Evolutionary conservation across 2,113 vertebrate genomes (phyloP).

Genomic region (Microcebus griseorufus): DNA sequence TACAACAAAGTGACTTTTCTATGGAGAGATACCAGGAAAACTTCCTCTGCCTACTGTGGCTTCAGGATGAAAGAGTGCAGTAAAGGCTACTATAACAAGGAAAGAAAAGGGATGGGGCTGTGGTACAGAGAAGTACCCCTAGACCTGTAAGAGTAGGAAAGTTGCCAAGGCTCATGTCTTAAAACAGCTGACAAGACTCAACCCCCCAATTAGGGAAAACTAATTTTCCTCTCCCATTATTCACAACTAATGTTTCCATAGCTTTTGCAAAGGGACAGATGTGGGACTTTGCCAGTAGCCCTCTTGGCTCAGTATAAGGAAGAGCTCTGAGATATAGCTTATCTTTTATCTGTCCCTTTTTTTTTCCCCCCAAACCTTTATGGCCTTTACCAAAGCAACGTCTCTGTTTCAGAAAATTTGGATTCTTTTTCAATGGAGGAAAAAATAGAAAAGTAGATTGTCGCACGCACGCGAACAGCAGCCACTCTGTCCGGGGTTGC

Average conservation of each 20-base stretch:
- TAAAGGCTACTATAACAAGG: background rate
- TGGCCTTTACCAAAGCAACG: slow-evolving; percentile 29
- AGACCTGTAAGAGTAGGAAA: background rate
- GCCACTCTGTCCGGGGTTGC: background rate
- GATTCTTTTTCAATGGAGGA: background rate
- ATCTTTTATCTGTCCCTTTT: no score
- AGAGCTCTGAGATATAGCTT: background rate
- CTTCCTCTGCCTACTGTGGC: background rate
- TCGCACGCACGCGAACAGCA: no score
- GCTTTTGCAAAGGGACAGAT: background rate
- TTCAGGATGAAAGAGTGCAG: background rate
- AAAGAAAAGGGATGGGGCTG: background rate
- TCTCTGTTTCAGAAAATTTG: slow-evolving; percentile 26
- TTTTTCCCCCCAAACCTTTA: background rate
- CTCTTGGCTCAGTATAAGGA: background rate
- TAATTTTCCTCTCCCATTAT: background rate
- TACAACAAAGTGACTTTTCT: background rate
- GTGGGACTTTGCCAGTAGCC: background rate
- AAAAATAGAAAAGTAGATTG: background rate
- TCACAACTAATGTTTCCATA: background rate
- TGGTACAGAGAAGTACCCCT: background rate
- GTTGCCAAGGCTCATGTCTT: background rate
- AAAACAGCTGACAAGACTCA: background rate
- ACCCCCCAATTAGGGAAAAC: background rate
- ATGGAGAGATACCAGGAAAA: background rate